Conservation (phyloP, 2,797 vertebrate species). For the Gorsachius magnificus region DNA sequence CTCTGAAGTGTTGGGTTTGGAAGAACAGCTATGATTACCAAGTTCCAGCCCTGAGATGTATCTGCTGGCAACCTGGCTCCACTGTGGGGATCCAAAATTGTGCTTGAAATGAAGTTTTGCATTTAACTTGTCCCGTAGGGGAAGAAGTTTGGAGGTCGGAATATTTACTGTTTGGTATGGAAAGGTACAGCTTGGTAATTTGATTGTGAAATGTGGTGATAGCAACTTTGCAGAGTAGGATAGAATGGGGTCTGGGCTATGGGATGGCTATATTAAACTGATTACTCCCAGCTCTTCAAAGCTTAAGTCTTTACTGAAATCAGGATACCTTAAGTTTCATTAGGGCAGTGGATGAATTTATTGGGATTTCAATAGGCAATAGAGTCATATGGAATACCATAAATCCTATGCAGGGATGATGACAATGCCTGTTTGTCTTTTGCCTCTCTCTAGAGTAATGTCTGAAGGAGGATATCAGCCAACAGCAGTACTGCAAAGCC, state of each 20-base stretch:
- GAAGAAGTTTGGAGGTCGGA: background rate
- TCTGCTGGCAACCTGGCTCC: background rate
- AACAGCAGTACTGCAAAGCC: background rate
- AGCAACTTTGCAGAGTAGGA: background rate
- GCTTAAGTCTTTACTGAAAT: background rate
- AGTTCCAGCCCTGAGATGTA: fast-evolving
- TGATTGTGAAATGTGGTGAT: background rate
- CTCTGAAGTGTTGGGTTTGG: fast-evolving
- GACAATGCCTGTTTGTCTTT: background rate
- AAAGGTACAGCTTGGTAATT: background rate
- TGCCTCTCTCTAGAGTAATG: background rate
- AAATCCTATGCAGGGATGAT: background rate
- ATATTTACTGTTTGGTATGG: background rate
- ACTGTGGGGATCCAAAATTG: background rate
- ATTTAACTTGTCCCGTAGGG: background rate
- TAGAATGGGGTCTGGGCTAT: background rate
- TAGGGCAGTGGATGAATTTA: background rate
- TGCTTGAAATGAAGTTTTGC: background rate
- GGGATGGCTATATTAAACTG: background rate
- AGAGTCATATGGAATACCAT: background rate
- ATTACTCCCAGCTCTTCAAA: background rate
- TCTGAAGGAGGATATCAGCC: background rate
- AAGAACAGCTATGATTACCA: fast-evolving
- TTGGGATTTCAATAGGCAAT: background rate
- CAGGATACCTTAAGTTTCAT: background rate